These are phyloP conservation scores for Lacerta viridis DNA, from an alignment of 2,797 vertebrate species.

Conservation along the genomic window DNA sequence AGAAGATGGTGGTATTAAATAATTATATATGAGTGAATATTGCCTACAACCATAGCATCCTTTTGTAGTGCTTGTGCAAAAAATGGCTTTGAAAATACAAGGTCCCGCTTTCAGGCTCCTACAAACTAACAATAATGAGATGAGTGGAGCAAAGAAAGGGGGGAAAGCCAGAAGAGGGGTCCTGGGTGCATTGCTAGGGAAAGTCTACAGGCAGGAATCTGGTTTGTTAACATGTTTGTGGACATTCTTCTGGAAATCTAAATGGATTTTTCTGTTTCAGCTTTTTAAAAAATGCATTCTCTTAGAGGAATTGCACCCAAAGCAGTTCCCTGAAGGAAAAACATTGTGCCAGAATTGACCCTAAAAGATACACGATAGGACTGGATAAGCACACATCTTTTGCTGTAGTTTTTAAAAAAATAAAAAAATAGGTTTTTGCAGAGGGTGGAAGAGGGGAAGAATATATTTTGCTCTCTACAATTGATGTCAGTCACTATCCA, in stretches of 20 bases:
- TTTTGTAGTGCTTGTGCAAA: not conserved
- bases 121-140: not conserved
- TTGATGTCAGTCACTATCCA: not conserved
- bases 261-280: not conserved
- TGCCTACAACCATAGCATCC: not conserved
- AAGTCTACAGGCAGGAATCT: not conserved
- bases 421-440: not conserved
- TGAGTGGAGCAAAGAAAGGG: not conserved
- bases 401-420: too few relatives aligned
- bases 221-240: not conserved
- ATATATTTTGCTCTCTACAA: not conserved
- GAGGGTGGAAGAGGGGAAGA: not conserved
- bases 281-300: not conserved
- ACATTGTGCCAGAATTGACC: not conserved
- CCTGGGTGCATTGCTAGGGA: not conserved
- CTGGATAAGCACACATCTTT: not conserved
- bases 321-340: not conserved
- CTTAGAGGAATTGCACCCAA: not conserved
- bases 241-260: not conserved
- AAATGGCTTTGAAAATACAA: not conserved
- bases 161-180: not conserved
- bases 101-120: not conserved
- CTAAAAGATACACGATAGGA: not conserved
- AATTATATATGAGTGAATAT: too few relatives aligned
- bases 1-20: not conserved